phyloP scores from a whole-genome alignment of 2,888 invertebrate genomes.

The Acanthacorydalis orientalis region DNA sequence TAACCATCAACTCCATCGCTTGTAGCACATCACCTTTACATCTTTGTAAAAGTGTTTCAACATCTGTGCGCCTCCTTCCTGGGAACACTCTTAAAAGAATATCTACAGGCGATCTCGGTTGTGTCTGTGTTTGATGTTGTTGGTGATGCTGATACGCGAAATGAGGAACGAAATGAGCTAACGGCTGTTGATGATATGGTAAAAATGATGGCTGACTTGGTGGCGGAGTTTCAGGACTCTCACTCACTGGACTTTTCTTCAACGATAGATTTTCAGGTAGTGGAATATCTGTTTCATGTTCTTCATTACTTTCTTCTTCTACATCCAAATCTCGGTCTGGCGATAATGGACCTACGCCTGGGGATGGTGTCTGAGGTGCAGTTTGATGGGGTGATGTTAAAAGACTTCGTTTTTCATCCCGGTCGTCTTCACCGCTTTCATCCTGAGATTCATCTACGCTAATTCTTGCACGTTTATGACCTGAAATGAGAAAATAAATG shows the following conservation, averaged over 20 bases:
- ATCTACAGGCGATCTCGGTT: constrained; percentile 61
- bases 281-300: constrained; percentile 30
- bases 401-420: constrained; percentile 19
- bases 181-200: constrained; percentile 17
- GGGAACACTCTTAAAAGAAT: constrained; percentile 82
- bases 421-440: constrained; percentile 30
- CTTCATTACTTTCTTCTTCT: constrained; percentile 30
- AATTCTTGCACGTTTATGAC: constrained; percentile 28
- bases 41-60: constrained; percentile 67
- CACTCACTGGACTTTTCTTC: constrained; percentile 40
- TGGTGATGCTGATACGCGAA: constrained; percentile 22
- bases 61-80: constrained; percentile 66
- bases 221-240: constrained; percentile 29
- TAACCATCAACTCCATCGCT: constrained; percentile 82
- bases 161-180: constrained; percentile 26
- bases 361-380: constrained; percentile 21
- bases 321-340: constrained; percentile 36
- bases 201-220: constrained; percentile 20
- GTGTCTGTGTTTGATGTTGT: constrained; percentile 15
- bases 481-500: constrained; percentile 16
- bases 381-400: constrained; percentile 26
- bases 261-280: constrained; percentile 70
- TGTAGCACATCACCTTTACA: constrained; percentile 76
- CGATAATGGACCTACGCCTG: constrained; percentile 18
- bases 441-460: constrained; percentile 28